Evolutionary conservation across 2,888 invertebrate species (phyloP), one percentile per base, ranked within the genome.

Genomic region (Acanthococcus lagerstroemiae): DNA sequence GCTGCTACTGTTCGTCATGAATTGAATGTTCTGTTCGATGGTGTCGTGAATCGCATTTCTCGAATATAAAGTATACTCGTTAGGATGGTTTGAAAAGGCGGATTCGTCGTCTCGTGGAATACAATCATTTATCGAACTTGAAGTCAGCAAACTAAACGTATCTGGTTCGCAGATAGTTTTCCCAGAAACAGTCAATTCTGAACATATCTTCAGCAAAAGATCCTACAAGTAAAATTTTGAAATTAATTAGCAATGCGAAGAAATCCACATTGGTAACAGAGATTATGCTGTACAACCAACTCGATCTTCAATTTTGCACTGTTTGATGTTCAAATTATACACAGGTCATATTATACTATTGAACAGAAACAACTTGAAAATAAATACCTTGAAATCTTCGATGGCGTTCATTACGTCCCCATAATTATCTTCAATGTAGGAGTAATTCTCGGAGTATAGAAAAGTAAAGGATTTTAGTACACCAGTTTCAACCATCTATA

Each of bases 401-500:
- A 61, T 30, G 21, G 48, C 15, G 4, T 50, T 46, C 3, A 61
- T 27, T 15, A 61, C 48, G 21, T 27, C 19, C 15, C 19, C 50
- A 2, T 48, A 26, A 17, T 61, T 50, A 21, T 50, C 50, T 21
- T 61, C 61, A 12, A 50, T 19, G n/a, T 37, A 61, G 4, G 48
- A 21, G 15, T 27, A 27, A 17, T 50, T 50, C 24, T 61, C 61
- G 7, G 61, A 50, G 19, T 61, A 61, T 12, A 61, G 24, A 25
- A 61, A 61, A 5, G 61, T 61, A n/a, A 25, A 61, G 7, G 61
- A 50, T 30, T 50, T 61, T 21, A 61, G 22, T 4, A 61, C 30
- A 15, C 50, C 61, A 5, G 26, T 61, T 30, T 61, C 61, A 9
- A 61, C 30, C 61, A 61, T 48, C 61, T 61, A 6, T 24, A 27